phyloP scores from a whole-genome alignment of 1,140 invertebrate species.

The Onthophagus taurus region DNA sequence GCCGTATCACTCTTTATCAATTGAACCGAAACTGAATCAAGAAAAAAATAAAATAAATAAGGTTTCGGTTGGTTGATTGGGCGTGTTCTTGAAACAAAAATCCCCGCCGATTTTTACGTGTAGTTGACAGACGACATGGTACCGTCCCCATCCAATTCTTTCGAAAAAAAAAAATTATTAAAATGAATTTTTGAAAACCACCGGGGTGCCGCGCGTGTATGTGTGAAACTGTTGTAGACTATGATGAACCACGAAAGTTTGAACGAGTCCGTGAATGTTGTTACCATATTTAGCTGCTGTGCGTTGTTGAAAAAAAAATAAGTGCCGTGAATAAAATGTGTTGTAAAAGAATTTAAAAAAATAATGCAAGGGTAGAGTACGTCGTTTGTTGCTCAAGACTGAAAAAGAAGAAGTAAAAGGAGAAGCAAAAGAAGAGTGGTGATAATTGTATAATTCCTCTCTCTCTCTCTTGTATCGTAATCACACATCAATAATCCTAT shows the following conservation, averaged over 20 bases:
- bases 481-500: too few species aligned
- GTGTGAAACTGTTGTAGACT: constrained; percentile 21
- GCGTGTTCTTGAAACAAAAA: constrained; percentile 1
- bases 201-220: constrained; percentile 23
- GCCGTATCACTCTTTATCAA: too few species aligned
- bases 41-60: too few species aligned
- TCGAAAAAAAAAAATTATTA: too few species aligned
- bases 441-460: constrained; percentile 15
- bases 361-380: too few species aligned
- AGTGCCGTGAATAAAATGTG: constrained; percentile 23
- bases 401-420: too few species aligned
- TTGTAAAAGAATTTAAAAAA: too few species aligned
- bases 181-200: too few species aligned
- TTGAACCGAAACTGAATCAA: too few species aligned
- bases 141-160: constrained; percentile 22
- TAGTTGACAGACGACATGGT: constrained; percentile 23
- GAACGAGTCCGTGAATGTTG: too few species aligned
- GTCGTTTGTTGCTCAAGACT: constrained; percentile 26
- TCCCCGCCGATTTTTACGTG: constrained; percentile 1
- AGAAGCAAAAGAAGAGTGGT: too few species aligned
- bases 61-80: constrained; percentile 9
- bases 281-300: constrained; percentile 19
- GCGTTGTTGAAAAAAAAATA: constrained; percentile 25
- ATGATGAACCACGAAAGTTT: constrained; percentile 17
- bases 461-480: constrained; percentile 6